phyloP scores from a whole-genome alignment of 1,140 invertebrate species.

The Bathynomus jamesi region DNA sequence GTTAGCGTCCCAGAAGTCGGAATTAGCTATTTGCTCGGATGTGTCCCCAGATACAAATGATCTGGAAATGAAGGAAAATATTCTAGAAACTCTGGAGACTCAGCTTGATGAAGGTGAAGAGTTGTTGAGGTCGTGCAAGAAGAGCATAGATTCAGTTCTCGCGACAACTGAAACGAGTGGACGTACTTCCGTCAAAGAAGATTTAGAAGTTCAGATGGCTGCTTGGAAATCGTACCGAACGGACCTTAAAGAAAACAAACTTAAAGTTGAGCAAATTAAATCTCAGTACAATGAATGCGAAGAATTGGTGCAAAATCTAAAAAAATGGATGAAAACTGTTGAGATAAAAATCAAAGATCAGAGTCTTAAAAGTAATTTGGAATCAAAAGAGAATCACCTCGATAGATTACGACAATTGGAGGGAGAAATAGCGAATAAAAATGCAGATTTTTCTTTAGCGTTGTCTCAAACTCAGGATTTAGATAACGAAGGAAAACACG shows the following conservation, averaged over 20 bases:
- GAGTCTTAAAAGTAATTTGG: slow-evolving; percentile 73
- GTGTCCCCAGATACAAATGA: slow-evolving; percentile 60
- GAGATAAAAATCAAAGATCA: slow-evolving; percentile 81
- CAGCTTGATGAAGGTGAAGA: slow-evolving; percentile 64
- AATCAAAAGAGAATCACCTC: slow-evolving; percentile 70
- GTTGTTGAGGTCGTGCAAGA: slow-evolving; percentile 60
- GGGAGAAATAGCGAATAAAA: slow-evolving; percentile 62
- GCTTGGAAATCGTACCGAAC: slow-evolving; percentile 56
- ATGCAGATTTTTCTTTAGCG: slow-evolving; percentile 60
- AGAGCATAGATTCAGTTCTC: slow-evolving; percentile 61
- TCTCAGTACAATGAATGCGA: slow-evolving; percentile 72
- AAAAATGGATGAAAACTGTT: slow-evolving; percentile 73
- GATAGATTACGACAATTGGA: slow-evolving; percentile 67
- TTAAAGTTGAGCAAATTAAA: slow-evolving; percentile 56
- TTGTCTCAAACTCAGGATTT: slow-evolving; percentile 59
- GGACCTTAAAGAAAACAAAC: slow-evolving; percentile 23
- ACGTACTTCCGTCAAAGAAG: slow-evolving; percentile 62
- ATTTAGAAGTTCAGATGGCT: slow-evolving; percentile 60
- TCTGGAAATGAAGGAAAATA: slow-evolving; percentile 61
- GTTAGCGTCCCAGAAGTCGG: slow-evolving; percentile 63
- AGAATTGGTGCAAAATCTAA: slow-evolving; percentile 62
- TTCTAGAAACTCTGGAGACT: slow-evolving; percentile 65
- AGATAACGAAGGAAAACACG: slow-evolving; percentile 66
- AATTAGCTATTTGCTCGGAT: slow-evolving; percentile 65
- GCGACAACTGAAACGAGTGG: slow-evolving; percentile 69